These are phyloP conservation scores for Otus sunia DNA, from an alignment of 2,113 vertebrate genomes.

Conservation along the genomic window DNA sequence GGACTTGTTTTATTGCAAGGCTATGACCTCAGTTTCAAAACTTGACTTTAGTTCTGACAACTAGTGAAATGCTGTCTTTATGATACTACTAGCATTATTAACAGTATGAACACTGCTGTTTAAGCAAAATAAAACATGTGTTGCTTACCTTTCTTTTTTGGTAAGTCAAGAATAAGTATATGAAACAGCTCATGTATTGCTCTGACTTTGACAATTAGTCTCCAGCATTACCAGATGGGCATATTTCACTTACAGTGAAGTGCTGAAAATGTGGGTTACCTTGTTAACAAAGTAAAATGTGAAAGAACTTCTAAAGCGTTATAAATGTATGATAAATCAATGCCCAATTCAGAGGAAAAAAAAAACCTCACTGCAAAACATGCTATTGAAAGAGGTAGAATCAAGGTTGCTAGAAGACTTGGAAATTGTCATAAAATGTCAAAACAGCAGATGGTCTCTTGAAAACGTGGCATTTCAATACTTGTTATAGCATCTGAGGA, in stretches of 20 bases:
- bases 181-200: slow-evolving; percentile 47
- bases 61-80: slow-evolving; percentile 61
- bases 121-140: slow-evolving; percentile 59
- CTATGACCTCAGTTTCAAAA: slow-evolving; percentile 49
- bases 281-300: slow-evolving; percentile 28
- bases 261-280: slow-evolving; percentile 41
- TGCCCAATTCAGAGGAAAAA: background rate
- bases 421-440: slow-evolving; percentile 60
- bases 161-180: slow-evolving; percentile 42
- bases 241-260: slow-evolving; percentile 35
- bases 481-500: slow-evolving; percentile 62
- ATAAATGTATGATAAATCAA: slow-evolving; percentile 38
- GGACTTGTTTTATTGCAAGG: slow-evolving; percentile 57
- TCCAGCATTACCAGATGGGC: slow-evolving; percentile 25
- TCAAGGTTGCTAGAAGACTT: slow-evolving; percentile 46
- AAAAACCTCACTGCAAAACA: slow-evolving; percentile 18
- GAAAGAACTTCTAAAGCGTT: slow-evolving; percentile 30
- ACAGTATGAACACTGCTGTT: slow-evolving; percentile 57
- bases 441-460: slow-evolving; percentile 60
- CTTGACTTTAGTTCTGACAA: slow-evolving; percentile 62
- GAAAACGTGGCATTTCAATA: slow-evolving; percentile 59
- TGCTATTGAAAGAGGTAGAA: slow-evolving; percentile 39
- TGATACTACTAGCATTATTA: slow-evolving; percentile 53
- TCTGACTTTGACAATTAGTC: slow-evolving; percentile 32
- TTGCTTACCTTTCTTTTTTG: slow-evolving; percentile 50